phyloP scores from a whole-genome alignment of 64 coral and sea anemone species.

The Montipora foliosa region DNA sequence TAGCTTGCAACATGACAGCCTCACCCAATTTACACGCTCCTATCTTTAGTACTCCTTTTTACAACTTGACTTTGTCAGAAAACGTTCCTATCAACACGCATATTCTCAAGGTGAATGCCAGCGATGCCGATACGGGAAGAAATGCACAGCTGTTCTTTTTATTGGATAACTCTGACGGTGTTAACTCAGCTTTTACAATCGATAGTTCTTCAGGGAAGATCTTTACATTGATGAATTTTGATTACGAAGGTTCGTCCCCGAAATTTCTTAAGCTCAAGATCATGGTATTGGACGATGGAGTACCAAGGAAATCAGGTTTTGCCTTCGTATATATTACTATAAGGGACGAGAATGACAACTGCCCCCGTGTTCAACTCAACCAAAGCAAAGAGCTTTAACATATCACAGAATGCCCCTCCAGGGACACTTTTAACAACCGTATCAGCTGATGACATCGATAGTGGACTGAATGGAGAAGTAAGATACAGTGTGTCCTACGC shows the following conservation, averaged over 20 bases:
- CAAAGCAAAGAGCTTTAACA: slow-evolving; percentile 21
- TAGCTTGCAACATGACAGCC: slow-evolving; percentile 31
- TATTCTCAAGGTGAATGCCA: slow-evolving; percentile 58
- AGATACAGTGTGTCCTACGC: slow-evolving; percentile 30
- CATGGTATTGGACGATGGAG: slow-evolving; percentile 66
- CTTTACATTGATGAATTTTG: slow-evolving; percentile 16
- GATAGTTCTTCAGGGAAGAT: slow-evolving; percentile 55
- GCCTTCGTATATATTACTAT: slow-evolving; percentile 18
- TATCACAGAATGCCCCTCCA: slow-evolving; percentile 1
- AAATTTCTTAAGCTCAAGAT: slow-evolving; percentile 22
- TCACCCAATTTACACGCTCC: slow-evolving; percentile 63
- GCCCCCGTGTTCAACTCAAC: slow-evolving; percentile 61
- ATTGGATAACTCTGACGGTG: not conserved
- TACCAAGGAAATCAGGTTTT: slow-evolving; percentile 41
- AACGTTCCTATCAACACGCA: slow-evolving; percentile 45
- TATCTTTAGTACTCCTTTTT: slow-evolving; percentile 37
- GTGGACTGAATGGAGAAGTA: slow-evolving; percentile 67
- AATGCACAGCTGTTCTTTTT: slow-evolving; percentile 73
- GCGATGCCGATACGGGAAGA: slow-evolving; percentile 69
- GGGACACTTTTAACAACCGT: slow-evolving; percentile 49
- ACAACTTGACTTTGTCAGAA: slow-evolving; percentile 65
- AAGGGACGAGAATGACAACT: slow-evolving; percentile 67
- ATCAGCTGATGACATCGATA: slow-evolving; percentile 65
- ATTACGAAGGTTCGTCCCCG: slow-evolving; percentile 29
- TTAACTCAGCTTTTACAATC: slow-evolving; percentile 18